Percentiles rank a stretch among this genome's conserved stretches.
Evolutionary conservation across 2,888 invertebrate genomes (phyloP).

Genomic region (Diarsia dahlii): DNA sequence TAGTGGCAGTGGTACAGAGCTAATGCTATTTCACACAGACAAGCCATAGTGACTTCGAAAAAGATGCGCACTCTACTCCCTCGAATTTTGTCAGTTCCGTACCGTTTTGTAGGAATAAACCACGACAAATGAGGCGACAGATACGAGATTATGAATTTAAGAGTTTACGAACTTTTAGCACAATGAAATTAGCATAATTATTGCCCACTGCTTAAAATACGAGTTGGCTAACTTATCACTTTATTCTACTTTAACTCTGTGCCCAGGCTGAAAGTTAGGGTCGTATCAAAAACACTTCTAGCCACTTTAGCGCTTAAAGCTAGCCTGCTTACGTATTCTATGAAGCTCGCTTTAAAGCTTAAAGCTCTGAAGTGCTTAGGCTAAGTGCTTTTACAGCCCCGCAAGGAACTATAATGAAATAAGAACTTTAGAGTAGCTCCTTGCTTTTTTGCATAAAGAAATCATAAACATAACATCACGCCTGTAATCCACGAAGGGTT

Average conservation of each 20-base stretch:
- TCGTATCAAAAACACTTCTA: background rate
- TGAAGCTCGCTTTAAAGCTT: constrained; percentile 7
- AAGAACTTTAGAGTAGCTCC: background rate
- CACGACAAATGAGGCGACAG: background rate
- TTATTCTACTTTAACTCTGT: background rate
- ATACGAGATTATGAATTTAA: background rate
- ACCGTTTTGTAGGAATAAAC: no score
- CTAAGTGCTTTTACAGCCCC: constrained; percentile 26
- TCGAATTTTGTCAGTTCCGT: no score
- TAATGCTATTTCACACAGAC: no score
- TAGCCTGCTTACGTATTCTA: background rate
- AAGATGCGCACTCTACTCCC: no score
- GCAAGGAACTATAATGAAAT: background rate
- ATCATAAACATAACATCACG: no score
- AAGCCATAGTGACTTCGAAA: no score
- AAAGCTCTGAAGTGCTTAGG: constrained; percentile 10
- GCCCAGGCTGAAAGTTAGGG: background rate
- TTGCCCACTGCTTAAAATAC: background rate
- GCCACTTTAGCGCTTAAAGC: constrained; percentile 11
- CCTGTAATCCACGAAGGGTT: no score
- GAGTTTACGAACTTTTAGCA: background rate
- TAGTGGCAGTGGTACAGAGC: no score
- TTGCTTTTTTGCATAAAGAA: background rate
- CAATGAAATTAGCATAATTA: background rate
- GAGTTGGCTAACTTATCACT: background rate